Evolutionary conservation across 2,113 vertebrate genomes (phyloP), one percentile per base, ranked within the genome.

Genomic region (Salvelinus namaycush): DNA sequence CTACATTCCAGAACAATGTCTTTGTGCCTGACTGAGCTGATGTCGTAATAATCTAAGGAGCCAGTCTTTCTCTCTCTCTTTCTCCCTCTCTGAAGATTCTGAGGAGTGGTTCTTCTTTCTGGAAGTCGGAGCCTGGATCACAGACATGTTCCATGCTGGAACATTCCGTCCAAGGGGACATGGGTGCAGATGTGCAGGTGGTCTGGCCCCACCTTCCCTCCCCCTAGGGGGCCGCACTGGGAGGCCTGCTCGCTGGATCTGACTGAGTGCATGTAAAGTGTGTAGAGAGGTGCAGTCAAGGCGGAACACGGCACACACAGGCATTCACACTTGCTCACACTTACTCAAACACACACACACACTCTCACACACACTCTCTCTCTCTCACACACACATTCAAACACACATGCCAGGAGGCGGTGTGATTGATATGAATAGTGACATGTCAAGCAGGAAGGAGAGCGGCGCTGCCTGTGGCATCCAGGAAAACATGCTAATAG

Each of bases 401-500:
- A 74, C 77, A 79, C 76, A 74, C 75, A 39, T 71, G 48, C 66
- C 66, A 31, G 66, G 49, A 26, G 44, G 68, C 27, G 44, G 60
- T 67, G 39, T 92, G 92, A 93, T 83, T 87, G 85, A 90, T 87
- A 93, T 90, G 76, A 76, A 66, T 89, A 82, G 79, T 93, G 93
- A 93, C 91, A 91, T 68, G 86, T 84, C 76, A 76, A 87, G 81
- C 72, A 27, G 76, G 83, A 79, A 86, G 83, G 84, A 72, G 82
- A 57, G 74, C 75, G 71, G 84, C 82, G 87, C 88, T 86, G 90
- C 93, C 93, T 83, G 84, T 92, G 91, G 92, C 92, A 88, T 91
- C 86, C 87, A 84, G 87, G 82, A 89, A 84, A 90, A 92, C 89
- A 92, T 92, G 90, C 86, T 92, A 93, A 93, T 93, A 89, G 86